phyloP scores from a whole-genome alignment of 2,888 invertebrate genomes.

The Cotesia congregata region DNA sequence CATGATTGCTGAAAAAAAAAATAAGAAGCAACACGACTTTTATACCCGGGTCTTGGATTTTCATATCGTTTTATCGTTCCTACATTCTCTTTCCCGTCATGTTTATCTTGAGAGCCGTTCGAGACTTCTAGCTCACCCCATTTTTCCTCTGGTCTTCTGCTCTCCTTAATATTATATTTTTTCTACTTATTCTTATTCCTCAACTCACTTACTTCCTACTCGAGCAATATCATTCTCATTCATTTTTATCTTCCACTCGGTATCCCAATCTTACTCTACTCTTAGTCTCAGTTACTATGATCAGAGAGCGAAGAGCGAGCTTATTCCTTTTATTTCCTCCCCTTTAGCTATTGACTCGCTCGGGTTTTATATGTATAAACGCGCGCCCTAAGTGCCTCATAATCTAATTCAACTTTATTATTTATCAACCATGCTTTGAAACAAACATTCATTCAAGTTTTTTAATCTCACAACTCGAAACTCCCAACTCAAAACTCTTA shows the following conservation, averaged over 20 bases:
- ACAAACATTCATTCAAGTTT: not conserved
- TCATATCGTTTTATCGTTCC: slow-evolving; percentile 58
- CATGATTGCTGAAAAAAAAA: slow-evolving; percentile 47
- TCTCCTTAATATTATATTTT: slow-evolving; percentile 23
- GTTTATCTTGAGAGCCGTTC: slow-evolving; percentile 52
- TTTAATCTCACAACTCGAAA: not conserved
- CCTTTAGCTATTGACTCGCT: slow-evolving; percentile 17
- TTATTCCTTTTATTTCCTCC: slow-evolving; percentile 3
- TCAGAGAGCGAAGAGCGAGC: slow-evolving; percentile 47
- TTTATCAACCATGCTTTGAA: not conserved
- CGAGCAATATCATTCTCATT: slow-evolving; percentile 56
- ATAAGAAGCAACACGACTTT: slow-evolving; percentile 54
- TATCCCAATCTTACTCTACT: slow-evolving; percentile 46
- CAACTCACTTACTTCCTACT: slow-evolving; percentile 38
- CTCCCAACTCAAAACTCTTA: not conserved
- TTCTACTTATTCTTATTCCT: slow-evolving; percentile 15
- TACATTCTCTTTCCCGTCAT: slow-evolving; percentile 57
- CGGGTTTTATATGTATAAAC: slow-evolving; percentile 19
- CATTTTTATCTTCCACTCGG: slow-evolving; percentile 52
- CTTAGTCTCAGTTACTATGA: slow-evolving; percentile 46
- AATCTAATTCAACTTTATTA: not conserved
- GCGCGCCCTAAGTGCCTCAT: slow-evolving; percentile 13
- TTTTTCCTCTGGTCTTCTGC: slow-evolving; percentile 30
- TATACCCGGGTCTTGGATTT: slow-evolving; percentile 56
- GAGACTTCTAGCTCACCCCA: slow-evolving; percentile 31